Base-by-base conservation (phyloP, 2,888 invertebrate genomes). In the Polydrusus tereticollis region DNA sequence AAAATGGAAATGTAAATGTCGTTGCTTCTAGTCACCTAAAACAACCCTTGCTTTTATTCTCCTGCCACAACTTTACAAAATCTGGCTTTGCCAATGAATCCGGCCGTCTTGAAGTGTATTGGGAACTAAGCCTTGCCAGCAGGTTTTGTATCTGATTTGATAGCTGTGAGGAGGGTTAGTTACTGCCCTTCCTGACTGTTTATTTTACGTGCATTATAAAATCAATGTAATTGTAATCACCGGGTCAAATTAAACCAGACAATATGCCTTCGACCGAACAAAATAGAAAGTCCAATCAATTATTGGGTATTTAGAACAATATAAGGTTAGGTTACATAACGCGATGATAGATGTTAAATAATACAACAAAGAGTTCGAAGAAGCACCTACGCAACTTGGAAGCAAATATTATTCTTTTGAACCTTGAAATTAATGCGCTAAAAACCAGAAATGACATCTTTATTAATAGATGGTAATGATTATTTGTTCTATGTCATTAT, bases 291-390 rank as follows among this genome's bases (percentile, higher is more conserved):
- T 58, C 41, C 26, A 21, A 21, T 58, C 29, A 23, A 29, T 20
- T 55, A 38, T 62, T 62, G 52, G 23, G 41, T 52, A 69, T 47
- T 52, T 41, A 69, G 20, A 52, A 62, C 62, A 69, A 64, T 69
- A 45, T 60, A 69, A 63, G 69, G 69, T 57, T 69, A 57, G 18
- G 43, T 69, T 69, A 69, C 58, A 21, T 69, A 69, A 69, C 47
- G n/a, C n/a, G 38, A 36, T 55, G 58, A 21, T 60, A 68, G 50
- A 45, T 20, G 66, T 68, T 68, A 60, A 69, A 60, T 69, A 62
- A 69, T 69, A 52, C 60, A 55, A 41, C 52, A 62, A 50, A 43
- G 50, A 21, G 68, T 41, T 52, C 52, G 10, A 52, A 60, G 60
- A 62, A 69, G 60, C 57, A 59, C 36, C 67, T 69, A 69, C 68